Evolutionary conservation across 1,140 invertebrate genomes (phyloP).

Genomic region (Matsumurasca onukii): DNA sequence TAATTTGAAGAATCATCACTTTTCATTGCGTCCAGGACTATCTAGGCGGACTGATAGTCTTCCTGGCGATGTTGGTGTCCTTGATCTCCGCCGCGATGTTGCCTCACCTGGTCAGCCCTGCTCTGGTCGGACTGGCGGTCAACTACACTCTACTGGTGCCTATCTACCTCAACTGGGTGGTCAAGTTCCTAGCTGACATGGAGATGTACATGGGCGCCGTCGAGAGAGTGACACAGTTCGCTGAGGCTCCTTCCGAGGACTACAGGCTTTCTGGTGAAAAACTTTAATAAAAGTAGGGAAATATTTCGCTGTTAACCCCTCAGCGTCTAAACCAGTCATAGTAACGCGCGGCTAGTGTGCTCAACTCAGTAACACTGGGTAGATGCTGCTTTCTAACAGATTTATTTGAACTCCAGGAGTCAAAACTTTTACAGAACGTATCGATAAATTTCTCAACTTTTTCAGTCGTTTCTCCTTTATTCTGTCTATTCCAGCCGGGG

Average conservation of each 20-base stretch:
- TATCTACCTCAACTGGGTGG: constrained; percentile 79
- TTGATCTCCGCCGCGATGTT: constrained; percentile 56
- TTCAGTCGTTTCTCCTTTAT: too few relatives aligned
- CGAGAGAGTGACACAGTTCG: constrained; percentile 66
- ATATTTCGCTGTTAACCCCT: too few relatives aligned
- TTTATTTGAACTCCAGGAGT: too few relatives aligned
- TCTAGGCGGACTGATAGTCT: constrained; percentile 74
- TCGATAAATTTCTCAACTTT: too few relatives aligned
- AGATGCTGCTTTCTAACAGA: too few relatives aligned
- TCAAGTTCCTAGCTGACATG: constrained; percentile 75
- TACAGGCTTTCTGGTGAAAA: constrained; percentile 45
- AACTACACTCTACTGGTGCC: constrained; percentile 80
- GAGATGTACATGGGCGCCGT: constrained; percentile 79
- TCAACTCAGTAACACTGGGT: too few relatives aligned
- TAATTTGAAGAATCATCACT: too few relatives aligned
- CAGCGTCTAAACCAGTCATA: too few relatives aligned
- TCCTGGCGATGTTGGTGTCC: constrained; percentile 66
- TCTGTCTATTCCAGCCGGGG: too few relatives aligned
- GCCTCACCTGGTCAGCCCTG: constrained; percentile 57
- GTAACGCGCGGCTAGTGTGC: too few relatives aligned
- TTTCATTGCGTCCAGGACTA: constrained; percentile 70
- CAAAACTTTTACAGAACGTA: too few relatives aligned
- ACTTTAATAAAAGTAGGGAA: too few relatives aligned
- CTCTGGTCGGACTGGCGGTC: constrained; percentile 69
- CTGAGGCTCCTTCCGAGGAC: constrained; percentile 57